A percentile compares a stretch with the other conserved stretches of the same genome.
phyloP scores from a whole-genome alignment of 2,888 invertebrate genomes.

The Drosophila formosana region DNA sequence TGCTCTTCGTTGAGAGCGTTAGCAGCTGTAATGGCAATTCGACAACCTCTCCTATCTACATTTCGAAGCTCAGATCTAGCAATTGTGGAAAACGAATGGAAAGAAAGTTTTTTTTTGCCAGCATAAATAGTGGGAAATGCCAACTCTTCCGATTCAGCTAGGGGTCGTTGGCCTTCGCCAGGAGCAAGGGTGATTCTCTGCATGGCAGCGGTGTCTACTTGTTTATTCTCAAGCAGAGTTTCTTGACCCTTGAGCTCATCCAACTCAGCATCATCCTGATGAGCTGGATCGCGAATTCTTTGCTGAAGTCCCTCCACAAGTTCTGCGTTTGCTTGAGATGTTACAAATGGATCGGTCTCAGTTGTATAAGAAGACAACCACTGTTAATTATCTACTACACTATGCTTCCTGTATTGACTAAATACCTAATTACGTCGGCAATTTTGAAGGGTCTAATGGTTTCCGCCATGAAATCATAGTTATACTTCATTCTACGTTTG shows the following conservation, averaged over 20 bases:
- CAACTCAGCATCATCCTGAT: neutral
- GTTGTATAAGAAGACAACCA: slow-evolving; percentile 1
- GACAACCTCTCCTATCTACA: slow-evolving; percentile 8
- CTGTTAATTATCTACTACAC: neutral
- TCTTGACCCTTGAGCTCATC: neutral
- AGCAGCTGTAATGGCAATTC: slow-evolving; percentile 5
- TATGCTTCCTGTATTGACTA: slow-evolving; percentile 1
- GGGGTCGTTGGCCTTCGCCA: slow-evolving; percentile 8
- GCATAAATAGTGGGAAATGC: neutral
- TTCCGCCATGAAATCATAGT: too few species aligned
- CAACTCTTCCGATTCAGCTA: slow-evolving; percentile 4
- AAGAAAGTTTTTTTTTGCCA: slow-evolving; percentile 1
- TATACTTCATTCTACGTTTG: too few species aligned
- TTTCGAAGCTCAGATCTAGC: slow-evolving; percentile 18
- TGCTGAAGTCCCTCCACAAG: neutral
- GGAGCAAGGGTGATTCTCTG: slow-evolving; percentile 4
- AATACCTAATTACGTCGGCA: too few species aligned
- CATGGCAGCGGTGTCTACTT: neutral
- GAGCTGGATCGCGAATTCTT: neutral
- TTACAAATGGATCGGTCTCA: slow-evolving; percentile 3
- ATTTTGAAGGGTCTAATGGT: too few species aligned
- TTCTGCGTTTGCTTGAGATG: slow-evolving; percentile 1
- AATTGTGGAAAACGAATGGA: slow-evolving; percentile 11
- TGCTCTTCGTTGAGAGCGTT: slow-evolving; percentile 4
- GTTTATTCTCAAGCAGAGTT: neutral